Evolutionary conservation across 2,888 invertebrate species (phyloP), one percentile per base, ranked within the genome.

Genomic region (Pherbina coryleti): DNA sequence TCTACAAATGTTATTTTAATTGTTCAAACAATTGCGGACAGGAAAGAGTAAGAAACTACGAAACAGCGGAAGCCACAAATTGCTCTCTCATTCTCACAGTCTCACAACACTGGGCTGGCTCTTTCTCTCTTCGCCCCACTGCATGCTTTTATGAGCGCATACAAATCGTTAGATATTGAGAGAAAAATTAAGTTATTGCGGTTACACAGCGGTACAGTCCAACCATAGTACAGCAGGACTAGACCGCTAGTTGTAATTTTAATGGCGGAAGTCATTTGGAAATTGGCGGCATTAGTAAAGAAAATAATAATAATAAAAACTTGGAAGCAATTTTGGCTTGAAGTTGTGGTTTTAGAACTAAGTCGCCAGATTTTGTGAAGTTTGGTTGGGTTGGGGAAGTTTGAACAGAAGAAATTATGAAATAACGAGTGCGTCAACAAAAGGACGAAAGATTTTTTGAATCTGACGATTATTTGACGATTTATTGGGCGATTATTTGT

Each of bases 1-100:
- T 60, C 22, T 60, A 28, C 60, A 60, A 60, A 60, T 60, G 60
- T 60, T 28, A 17, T 60, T 60, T 60, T 60, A 60, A 60, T 60
- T 60, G 60, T 60, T 17, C 25, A 60, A 60, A 60, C 25, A 28
- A 28, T 60, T 28, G 60, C 28, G 8, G 0, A 11, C 14, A 14
- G 28, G 25, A 28, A 28, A 60, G 28, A 60, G 28, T 14, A 60
- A 60, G 60, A 17, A 28, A 28, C 60, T 28, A 60, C 11, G 14
- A 60, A 22, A 22, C 17, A 60, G 60, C 60, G 60, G 60, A 60
- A 60, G 28, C 60, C 60, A 28, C 60, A 60, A 60, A 28, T 60
- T 60, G 17, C 25, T 28, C 28, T 60, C 25, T 60, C 17, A 28
- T 17, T 25, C 25, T 11, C 5, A 60, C 5, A 11, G 25, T 28